Conservation (phyloP, 2,888 invertebrate genomes). For the Oscheius sp. region DNA sequence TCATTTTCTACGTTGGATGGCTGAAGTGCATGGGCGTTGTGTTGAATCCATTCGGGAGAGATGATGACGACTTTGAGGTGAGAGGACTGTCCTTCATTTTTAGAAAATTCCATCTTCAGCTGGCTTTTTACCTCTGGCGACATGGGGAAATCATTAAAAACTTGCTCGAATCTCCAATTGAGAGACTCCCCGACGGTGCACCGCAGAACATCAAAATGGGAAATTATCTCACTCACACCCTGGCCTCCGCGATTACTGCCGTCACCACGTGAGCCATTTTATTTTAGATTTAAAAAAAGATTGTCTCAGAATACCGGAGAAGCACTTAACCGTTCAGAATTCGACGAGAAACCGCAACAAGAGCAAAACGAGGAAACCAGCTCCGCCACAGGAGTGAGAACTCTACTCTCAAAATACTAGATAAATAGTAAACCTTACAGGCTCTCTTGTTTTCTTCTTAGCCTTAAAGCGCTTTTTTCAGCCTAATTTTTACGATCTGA, state of each 20-base stretch:
- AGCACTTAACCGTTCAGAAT: background rate
- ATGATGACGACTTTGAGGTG: conserved; percentile 54
- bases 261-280: background rate
- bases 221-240: conserved; percentile 1
- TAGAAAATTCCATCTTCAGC: too few relatives aligned
- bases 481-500: too few relatives aligned
- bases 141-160: background rate
- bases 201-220: background rate
- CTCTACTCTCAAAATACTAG: too few relatives aligned
- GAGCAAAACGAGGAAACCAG: background rate
- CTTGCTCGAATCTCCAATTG: background rate
- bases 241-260: conserved; percentile 8
- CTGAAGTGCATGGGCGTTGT: conserved; percentile 42
- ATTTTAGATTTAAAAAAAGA: background rate
- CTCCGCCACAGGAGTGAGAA: too few relatives aligned
- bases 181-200: background rate
- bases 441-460: too few relatives aligned
- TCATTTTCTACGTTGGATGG: conserved; percentile 38
- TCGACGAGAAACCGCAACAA: background rate
- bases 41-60: conserved; percentile 50
- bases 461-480: too few relatives aligned
- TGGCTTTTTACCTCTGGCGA: conserved; percentile 5
- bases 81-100: too few relatives aligned
- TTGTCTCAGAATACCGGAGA: conserved; percentile 4
- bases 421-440: too few relatives aligned